phyloP scores from a whole-genome alignment of 2,797 vertebrate genomes.

The Spea hammondii region DNA sequence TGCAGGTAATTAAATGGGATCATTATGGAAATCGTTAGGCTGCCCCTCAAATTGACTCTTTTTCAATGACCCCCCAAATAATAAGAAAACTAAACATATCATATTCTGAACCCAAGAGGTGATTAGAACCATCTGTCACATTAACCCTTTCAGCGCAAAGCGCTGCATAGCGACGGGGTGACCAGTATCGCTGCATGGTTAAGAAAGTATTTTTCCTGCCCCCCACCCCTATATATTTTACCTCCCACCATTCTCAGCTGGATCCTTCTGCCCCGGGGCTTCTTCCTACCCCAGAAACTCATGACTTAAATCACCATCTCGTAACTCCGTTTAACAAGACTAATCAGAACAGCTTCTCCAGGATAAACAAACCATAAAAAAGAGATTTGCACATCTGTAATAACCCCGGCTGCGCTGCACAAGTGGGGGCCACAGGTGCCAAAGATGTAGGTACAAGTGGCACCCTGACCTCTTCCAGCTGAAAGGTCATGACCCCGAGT shows the following conservation, averaged over 20 bases:
- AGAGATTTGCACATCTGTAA: conserved; percentile 16
- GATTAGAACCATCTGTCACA: too few species aligned
- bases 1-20: too few species aligned
- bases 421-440: conserved; percentile 29
- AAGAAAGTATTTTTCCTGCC: neutral
- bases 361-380: conserved; percentile 33
- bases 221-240: neutral
- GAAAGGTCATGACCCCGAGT: conserved; percentile 16
- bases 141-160: too few species aligned
- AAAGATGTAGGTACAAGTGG: conserved; percentile 8
- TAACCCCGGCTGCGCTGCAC: neutral
- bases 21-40: too few species aligned
- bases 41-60: too few species aligned
- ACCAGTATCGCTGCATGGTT: neutral
- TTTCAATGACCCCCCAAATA: too few species aligned
- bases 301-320: neutral
- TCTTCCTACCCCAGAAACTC: neutral
- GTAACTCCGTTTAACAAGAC: conserved; percentile 1
- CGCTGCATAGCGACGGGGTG: too few species aligned
- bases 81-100: too few species aligned
- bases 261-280: neutral
- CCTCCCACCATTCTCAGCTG: conserved; percentile 10
- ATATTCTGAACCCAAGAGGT: too few species aligned
- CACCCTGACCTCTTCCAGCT: conserved; percentile 8
- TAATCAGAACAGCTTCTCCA: conserved; percentile 18